A percentile compares a stretch with the other conserved stretches of the same genome.
phyloP scores from a whole-genome alignment of 2,113 vertebrate genomes.

The Eubucco bourcierii region DNA sequence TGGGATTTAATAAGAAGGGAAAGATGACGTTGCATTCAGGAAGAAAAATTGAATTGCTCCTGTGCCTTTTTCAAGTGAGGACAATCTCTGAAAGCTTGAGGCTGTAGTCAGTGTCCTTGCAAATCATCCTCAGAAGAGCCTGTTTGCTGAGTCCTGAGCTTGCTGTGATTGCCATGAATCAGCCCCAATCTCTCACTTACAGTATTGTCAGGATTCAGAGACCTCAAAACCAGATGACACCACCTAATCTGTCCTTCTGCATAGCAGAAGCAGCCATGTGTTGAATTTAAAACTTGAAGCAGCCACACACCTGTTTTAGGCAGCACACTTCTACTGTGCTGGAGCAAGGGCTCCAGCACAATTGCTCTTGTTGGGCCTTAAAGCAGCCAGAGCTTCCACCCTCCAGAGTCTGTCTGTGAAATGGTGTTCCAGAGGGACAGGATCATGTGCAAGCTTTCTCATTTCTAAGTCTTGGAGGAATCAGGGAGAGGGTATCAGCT shows the following conservation, averaged over 20 bases:
- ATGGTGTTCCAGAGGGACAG: neutral
- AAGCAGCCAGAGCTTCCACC: neutral
- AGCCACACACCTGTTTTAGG: neutral
- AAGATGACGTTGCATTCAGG: conserved; percentile 44
- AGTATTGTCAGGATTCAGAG: neutral
- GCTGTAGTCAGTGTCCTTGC: neutral
- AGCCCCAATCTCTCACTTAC: neutral
- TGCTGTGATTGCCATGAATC: neutral
- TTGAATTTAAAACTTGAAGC: neutral
- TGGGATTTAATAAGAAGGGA: conserved; percentile 51
- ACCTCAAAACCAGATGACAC: neutral
- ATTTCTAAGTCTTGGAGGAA: neutral
- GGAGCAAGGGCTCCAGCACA: neutral
- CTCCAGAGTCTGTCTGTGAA: neutral
- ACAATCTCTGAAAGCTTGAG: conserved; percentile 12
- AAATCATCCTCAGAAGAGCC: neutral
- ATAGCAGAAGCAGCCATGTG: neutral
- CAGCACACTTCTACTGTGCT: neutral
- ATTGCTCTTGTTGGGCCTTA: neutral
- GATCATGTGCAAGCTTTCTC: neutral
- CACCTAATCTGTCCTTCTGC: neutral
- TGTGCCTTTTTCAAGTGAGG: neutral
- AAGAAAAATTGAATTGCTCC: neutral
- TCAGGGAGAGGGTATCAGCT: neutral
- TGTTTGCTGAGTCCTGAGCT: neutral